Evolutionary conservation across 2,888 invertebrate genomes (phyloP), one percentile per base, ranked within the genome.

Genomic region (Rotaria macrura): DNA sequence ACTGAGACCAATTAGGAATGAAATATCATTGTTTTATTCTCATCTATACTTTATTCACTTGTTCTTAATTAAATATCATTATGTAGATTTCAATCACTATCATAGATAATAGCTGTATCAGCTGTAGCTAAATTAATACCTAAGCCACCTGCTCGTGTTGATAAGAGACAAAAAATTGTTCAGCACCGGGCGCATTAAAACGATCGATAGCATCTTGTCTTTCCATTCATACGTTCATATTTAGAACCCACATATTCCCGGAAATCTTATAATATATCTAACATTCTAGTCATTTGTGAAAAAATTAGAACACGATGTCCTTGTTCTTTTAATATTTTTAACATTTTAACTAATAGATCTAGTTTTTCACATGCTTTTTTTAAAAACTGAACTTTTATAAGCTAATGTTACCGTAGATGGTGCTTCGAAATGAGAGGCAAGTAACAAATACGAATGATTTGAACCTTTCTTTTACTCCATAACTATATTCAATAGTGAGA

Each of bases 401-500:
- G 95, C 95, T 47, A 97, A 97, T 88, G 96, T 96, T 0, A 94
- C 93, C 0, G 95, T 93, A 87, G 91, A 89, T 3, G 92, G 92
- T 7, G 92, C 92, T 88, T 92, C 92, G 89, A 90, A 88, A 5
- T 88, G 87, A 0, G 98, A 98, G 4, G 96, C 96, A 0, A 97
- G 96, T 91, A 99, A 99, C 84, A 99, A 92, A 90, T 98, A 99
- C 0, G 99, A 99, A 92, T 99, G 99, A 90, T 99, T 99, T 90
- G 98, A 99, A 90, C 99, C 99, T 91, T 99, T 99, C 91, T 99
- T 99, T 90, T 99, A 92, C 90, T 99, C 99, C 99, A 99, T 99
- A 95, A 99, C 97, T 74, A 99, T 96, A 90, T 99, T 99, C 84
- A 99, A 93, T 85, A 99, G 92, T 0, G 98, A 98, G 84, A 97